phyloP scores from a whole-genome alignment of 2,113 vertebrate species.

The Garra rufa region DNA sequence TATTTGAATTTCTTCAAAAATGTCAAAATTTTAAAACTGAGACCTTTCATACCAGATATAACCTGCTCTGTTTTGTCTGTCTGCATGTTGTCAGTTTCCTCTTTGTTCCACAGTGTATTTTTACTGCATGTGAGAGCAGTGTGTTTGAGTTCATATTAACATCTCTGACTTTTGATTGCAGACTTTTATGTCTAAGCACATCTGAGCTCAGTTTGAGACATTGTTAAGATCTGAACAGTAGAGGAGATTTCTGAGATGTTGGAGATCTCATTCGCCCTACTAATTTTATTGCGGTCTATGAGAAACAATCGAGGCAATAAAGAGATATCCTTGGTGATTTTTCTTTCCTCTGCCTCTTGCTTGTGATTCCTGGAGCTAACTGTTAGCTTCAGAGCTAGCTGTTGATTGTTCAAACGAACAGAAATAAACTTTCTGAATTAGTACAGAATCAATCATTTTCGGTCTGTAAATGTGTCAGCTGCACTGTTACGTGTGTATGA shows the following conservation, averaged over 20 bases:
- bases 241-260: background rate
- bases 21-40: too few species aligned
- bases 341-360: background rate
- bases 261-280: background rate
- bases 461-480: background rate
- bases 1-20: too few species aligned
- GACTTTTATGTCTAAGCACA: background rate
- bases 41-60: too few species aligned
- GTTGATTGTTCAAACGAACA: background rate
- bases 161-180: slow-evolving; percentile 10
- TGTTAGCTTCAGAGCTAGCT: background rate
- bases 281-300: background rate
- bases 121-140: too few species aligned
- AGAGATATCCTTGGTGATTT: background rate
- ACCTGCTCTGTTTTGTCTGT: too few species aligned
- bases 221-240: background rate
- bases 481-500: background rate
- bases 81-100: too few species aligned
- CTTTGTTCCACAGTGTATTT: too few species aligned
- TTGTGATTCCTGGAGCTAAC: background rate
- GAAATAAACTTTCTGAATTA: background rate
- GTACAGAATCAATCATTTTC: background rate
- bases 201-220: background rate
- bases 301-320: slow-evolving; percentile 9
- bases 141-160: background rate